A percentile compares a stretch with the other conserved stretches of the same genome.
Evolutionary conservation across 1,140 invertebrate genomes (phyloP).

Genomic region (Drosophila kohkoa): DNA sequence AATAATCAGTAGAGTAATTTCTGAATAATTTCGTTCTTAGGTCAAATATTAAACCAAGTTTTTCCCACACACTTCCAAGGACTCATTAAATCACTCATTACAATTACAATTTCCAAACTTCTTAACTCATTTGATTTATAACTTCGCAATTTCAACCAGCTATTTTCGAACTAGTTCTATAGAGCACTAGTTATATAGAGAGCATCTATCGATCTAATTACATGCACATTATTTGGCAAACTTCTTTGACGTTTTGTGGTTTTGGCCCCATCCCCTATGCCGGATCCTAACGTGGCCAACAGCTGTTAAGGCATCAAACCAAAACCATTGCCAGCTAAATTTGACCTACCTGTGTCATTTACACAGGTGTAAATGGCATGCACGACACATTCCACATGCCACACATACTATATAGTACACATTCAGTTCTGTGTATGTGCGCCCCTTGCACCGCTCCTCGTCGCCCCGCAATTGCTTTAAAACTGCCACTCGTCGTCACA

Average conservation of each 20-base stretch:
- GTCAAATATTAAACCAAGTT: too few species aligned
- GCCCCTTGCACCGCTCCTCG: not conserved
- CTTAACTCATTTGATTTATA: too few species aligned
- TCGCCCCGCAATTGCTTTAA: not conserved
- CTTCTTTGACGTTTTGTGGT: slow-evolving; percentile 1
- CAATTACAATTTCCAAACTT: too few species aligned
- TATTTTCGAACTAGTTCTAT: not conserved
- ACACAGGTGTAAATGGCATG: slow-evolving; percentile 68
- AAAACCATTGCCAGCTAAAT: slow-evolving; percentile 36
- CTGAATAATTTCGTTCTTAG: too few species aligned
- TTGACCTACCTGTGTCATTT: slow-evolving; percentile 70
- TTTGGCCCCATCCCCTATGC: not conserved
- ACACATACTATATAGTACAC: slow-evolving; percentile 24
- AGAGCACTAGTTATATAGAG: not conserved
- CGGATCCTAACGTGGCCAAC: not conserved
- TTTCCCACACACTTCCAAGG: too few species aligned
- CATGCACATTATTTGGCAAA: slow-evolving; percentile 26
- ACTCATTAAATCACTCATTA: too few species aligned
- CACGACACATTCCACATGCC: slow-evolving; percentile 41
- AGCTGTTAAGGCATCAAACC: slow-evolving; percentile 15
- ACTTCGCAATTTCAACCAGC: too few species aligned
- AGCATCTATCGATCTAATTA: slow-evolving; percentile 11
- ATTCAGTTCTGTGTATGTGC: not conserved
- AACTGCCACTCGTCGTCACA: slow-evolving; percentile 59
- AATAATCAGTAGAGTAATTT: too few species aligned